phyloP scores from a whole-genome alignment of 2,888 invertebrate species.

The Papilio elwesi region DNA sequence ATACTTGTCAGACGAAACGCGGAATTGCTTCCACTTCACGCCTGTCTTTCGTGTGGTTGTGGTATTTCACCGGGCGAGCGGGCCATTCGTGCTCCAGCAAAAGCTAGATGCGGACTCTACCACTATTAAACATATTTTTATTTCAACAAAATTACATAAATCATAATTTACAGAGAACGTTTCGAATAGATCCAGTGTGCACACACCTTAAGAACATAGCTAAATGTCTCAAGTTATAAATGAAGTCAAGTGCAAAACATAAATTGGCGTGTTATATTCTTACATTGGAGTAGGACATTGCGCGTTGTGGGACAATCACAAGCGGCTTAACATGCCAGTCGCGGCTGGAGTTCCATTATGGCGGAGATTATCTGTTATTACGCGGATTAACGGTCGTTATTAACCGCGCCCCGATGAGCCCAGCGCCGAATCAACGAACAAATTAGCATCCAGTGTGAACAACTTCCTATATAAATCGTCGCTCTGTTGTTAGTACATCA shows the following conservation, averaged over 20 bases:
- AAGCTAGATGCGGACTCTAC: too few species aligned
- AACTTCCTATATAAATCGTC: slow-evolving; percentile 2
- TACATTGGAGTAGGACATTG: neutral
- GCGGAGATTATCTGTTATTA: slow-evolving; percentile 35
- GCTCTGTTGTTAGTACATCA: neutral
- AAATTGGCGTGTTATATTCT: slow-evolving; percentile 6
- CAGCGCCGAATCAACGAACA: slow-evolving; percentile 1
- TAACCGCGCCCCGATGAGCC: slow-evolving; percentile 28
- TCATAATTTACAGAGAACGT: too few species aligned
- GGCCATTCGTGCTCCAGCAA: too few species aligned
- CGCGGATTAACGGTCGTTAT: slow-evolving; percentile 30
- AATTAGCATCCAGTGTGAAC: slow-evolving; percentile 20
- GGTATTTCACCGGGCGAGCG: too few species aligned
- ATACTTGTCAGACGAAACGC: too few species aligned
- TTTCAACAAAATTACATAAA: too few species aligned
- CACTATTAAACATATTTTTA: too few species aligned
- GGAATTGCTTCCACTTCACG: too few species aligned
- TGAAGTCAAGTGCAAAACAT: slow-evolving; percentile 1
- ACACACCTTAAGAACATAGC: neutral
- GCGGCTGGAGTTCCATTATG: slow-evolving; percentile 28
- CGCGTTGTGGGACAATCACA: slow-evolving; percentile 16
- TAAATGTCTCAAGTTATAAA: neutral
- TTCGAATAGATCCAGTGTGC: neutral
- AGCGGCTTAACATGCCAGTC: slow-evolving; percentile 30
- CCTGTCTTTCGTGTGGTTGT: too few species aligned